Conservation (phyloP, 2,888 invertebrate species). For the Xiphydria camelus region DNA sequence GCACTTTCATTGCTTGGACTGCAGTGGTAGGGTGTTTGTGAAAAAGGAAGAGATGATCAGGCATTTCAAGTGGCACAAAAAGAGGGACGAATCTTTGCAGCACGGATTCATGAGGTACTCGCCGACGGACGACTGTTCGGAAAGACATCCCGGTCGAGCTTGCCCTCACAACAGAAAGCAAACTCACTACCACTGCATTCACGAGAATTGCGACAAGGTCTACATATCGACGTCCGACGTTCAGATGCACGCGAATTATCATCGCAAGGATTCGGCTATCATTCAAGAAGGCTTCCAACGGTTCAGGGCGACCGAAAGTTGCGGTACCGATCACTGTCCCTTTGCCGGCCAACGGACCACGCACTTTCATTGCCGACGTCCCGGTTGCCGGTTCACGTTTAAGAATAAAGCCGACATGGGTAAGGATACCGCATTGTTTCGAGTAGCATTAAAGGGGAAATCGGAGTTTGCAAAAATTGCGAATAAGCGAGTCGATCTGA, state of each 20-base stretch:
- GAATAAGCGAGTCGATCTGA: no score
- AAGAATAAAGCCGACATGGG: constrained; percentile 99
- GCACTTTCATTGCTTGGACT: constrained; percentile 91
- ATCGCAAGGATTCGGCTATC: constrained; percentile 96
- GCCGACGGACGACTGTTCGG: constrained; percentile 91
- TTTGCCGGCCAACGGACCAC: constrained; percentile 95
- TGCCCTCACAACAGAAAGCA: constrained; percentile 94
- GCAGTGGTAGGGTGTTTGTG: constrained; percentile 84
- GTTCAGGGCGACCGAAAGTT: constrained; percentile 94
- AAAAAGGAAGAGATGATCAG: constrained; percentile 99
- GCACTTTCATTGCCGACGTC: constrained; percentile 93
- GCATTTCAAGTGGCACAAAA: constrained; percentile 99
- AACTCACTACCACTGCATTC: constrained; percentile 97
- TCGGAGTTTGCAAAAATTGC: no score
- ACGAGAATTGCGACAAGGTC: constrained; percentile 90
- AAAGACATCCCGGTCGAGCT: constrained; percentile 70
- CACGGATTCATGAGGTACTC: constrained; percentile 96
- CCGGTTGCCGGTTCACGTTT: constrained; percentile 92
- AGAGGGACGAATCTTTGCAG: constrained; percentile 93
- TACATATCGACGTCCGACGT: constrained; percentile 99
- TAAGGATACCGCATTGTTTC: constrained; percentile 63
- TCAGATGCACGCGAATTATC: constrained; percentile 99
- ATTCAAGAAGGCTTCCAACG: constrained; percentile 97
- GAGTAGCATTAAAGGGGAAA: no score
- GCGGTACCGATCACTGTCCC: constrained; percentile 86